Base-by-base conservation (phyloP, 2,113 vertebrate species). In the Ploceus nigricollis region DNA sequence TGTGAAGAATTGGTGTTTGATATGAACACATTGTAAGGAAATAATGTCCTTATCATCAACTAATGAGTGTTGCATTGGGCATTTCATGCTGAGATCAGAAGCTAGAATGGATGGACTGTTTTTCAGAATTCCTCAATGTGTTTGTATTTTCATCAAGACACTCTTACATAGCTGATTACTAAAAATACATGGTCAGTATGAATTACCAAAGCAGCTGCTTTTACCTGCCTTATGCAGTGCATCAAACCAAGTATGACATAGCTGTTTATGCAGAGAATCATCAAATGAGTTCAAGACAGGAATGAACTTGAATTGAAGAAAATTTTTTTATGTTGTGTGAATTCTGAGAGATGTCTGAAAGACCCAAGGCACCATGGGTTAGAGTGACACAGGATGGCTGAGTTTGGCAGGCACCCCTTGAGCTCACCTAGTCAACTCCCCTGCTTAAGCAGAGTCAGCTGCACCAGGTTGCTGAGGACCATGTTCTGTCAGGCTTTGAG, bases 21-120 rank as follows among this genome's bases (percentile, higher is more conserved):
- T 30, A 24, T 42, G 31, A 64, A 27, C 16, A n/a, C 15, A 5
- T 45, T 87, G 22, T 61, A 81, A 77, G 64, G 21, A 60, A 70
- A 58, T 82, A 80, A 48, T 77, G 61, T 77, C 87, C 63, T 66
- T 58, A 64, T 78, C 47, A 39, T 40, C 42, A 54, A 31, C 31
- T 69, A 40, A 65, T 69, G 50, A 87, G 47, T 69, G 53, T 48
- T 82, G 50, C 31, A 51, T 15, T 54, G 63, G 63, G 17, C 58
- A 23, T 80, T 89, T 85, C 66, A n/a, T 68, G 53, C 70, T 72
- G 71, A 85, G 82, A 60, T 71, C 45, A 80, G 79, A 91, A 79
- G 75, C 48, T 86, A 22, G 60, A 70, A 93, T 16, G 39, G 27
- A 42, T 76, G 33, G 27, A 20, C 51, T 79, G 24, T 66, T 78